Evolutionary conservation across 2,888 invertebrate genomes (phyloP).

Genomic region (Germaria angustata): DNA sequence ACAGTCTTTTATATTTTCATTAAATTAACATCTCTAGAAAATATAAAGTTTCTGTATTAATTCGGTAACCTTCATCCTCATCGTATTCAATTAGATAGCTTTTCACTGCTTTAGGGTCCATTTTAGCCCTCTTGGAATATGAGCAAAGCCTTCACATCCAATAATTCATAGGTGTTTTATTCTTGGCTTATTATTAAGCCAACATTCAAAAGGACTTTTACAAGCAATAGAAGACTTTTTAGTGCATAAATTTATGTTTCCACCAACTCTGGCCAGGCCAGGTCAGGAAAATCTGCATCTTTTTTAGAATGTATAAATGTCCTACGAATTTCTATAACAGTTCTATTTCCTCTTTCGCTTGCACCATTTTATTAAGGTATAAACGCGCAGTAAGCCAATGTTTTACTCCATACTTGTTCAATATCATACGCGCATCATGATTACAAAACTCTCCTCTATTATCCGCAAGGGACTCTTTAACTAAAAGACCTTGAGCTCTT

Average conservation of each 20-base stretch:
- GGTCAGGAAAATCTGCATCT: slow-evolving; percentile 52
- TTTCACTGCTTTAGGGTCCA: too few species aligned
- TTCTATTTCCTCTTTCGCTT: background rate
- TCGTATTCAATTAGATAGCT: too few species aligned
- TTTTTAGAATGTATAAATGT: slow-evolving; percentile 41
- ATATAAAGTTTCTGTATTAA: background rate
- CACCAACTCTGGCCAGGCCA: slow-evolving; percentile 42
- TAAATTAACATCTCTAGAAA: slow-evolving; percentile 16
- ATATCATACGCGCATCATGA: too few species aligned
- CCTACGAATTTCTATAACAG: slow-evolving; percentile 39
- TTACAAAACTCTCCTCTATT: too few species aligned
- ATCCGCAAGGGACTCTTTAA: background rate
- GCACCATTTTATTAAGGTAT: background rate
- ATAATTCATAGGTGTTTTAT: slow-evolving; percentile 53
- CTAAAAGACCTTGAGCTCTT: background rate
- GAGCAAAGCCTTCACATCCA: slow-evolving; percentile 40
- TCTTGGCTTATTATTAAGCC: too few species aligned
- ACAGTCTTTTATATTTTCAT: background rate
- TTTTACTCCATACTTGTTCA: too few species aligned
- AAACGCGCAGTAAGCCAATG: background rate
- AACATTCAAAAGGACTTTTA: slow-evolving; percentile 53
- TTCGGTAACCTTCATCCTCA: slow-evolving; percentile 3
- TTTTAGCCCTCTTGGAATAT: slow-evolving; percentile 58
- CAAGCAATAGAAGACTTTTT: slow-evolving; percentile 33
- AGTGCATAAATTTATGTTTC: slow-evolving; percentile 21